Conservation (phyloP, 2,888 invertebrate genomes). For the Phalera bucephala region DNA sequence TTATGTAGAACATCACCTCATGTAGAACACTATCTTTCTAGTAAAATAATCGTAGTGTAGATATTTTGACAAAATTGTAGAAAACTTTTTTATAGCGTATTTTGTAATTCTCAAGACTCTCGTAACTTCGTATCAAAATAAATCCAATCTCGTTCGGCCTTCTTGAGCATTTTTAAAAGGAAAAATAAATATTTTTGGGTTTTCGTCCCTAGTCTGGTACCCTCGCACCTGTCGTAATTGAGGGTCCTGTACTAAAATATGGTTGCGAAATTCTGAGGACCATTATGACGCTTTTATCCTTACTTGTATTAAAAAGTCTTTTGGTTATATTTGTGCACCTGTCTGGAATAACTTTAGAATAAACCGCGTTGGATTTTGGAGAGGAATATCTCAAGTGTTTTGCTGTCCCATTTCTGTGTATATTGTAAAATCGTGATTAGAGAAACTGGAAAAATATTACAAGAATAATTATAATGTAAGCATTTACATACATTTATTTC, state of each 20-base stretch:
- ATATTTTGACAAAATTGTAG: no score
- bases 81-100: constrained; percentile 7
- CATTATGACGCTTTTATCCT: constrained; percentile 30
- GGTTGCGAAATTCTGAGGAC: constrained; percentile 23
- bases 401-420: no score
- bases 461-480: no score
- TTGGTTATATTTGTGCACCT: constrained; percentile 31
- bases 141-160: constrained; percentile 26
- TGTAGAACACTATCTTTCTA: no score
- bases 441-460: no score
- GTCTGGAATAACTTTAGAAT: constrained; percentile 14
- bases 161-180: constrained; percentile 25
- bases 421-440: no score
- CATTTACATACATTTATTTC: no score
- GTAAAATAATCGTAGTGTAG: no score
- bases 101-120: constrained; percentile 13
- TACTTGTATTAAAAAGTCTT: constrained; percentile 18
- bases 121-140: constrained; percentile 13
- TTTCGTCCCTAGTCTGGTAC: constrained; percentile 13
- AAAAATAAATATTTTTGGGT: constrained; percentile 18
- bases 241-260: constrained; percentile 34
- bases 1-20: constrained; percentile 14
- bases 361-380: constrained; percentile 4
- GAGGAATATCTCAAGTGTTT: no score
- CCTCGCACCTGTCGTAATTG: constrained; percentile 36